Conservation (phyloP, 2,113 vertebrate genomes). For the Candoia aspera region DNA sequence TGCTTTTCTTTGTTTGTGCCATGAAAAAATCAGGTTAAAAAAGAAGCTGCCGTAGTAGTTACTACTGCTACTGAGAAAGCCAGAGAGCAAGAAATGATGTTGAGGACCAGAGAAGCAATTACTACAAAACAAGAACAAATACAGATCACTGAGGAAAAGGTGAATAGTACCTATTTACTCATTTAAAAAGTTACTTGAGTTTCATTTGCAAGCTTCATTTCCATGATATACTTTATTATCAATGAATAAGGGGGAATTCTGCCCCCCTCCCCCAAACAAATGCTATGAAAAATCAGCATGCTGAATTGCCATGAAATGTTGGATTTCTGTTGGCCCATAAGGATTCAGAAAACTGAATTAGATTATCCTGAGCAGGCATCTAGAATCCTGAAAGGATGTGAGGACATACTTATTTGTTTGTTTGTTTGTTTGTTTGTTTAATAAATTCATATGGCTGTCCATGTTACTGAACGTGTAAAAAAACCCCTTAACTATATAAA, state of each 20-base stretch:
- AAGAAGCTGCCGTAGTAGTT: conserved; percentile 73
- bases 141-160: conserved; percentile 77
- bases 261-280: not conserved
- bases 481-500: no score
- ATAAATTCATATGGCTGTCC: no score
- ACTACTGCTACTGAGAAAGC: conserved; percentile 68
- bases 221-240: not conserved
- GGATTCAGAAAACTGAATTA: no score
- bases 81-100: conserved; percentile 75
- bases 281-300: not conserved
- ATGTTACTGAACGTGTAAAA: no score
- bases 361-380: no score
- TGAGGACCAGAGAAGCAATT: conserved; percentile 75
- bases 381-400: no score
- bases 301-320: not conserved
- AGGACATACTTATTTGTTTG: no score
- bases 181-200: not conserved
- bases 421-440: no score
- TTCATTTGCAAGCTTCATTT: conserved; percentile 26
- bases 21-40: conserved; percentile 74
- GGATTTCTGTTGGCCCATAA: not conserved
- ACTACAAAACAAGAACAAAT: conserved; percentile 73
- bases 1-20: conserved; percentile 38
- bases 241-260: not conserved
- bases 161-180: conserved; percentile 65